Base-by-base conservation (phyloP, 2,797 vertebrate species). In the Centroberyx gerrardi region DNA sequence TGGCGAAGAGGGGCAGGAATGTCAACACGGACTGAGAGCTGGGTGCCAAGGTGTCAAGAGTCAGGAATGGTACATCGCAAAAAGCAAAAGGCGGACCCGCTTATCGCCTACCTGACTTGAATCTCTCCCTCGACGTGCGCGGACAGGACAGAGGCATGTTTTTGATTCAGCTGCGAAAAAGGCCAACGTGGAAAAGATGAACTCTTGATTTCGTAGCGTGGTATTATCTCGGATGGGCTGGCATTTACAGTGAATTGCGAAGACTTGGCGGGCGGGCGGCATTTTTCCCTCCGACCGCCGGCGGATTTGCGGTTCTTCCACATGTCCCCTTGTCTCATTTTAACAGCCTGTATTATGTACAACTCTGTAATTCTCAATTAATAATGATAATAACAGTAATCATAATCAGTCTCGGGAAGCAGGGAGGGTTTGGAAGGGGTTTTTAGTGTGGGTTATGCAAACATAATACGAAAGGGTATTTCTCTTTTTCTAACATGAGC, bases 311-410 rank as follows among this genome's bases (percentile, higher is more conserved):
- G 77, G 81, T 72, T 78, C 54, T 51, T 84, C 40, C 59, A 70
- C 80, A 71, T 13, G 17, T 79, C 76, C 22, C 67, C 53, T 54
- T 42, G 73, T 82, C 36, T 81, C 38, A 67, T 83, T 54, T 74
- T 75, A 61, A 72, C 58, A 80, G 56, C n/a, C 17, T 69, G 44
- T 36, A 51, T 22, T 72, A 72, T 40, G 56, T 73, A 56, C 46
- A 68, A 80, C 22, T 42, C 40, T 68, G 62, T 60, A 73, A 76
- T 67, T 71, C 22, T 68, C 52, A 63, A 86, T 83, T 82, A 85
- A 78, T 68, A 67, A 67, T 52, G 51, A 73, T 86, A 80, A 88
- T 85, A 70, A 61, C 15, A 56, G 55, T 62, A 80, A 88, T 87
- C 66, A 82, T 52, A 76, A 85, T 88, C 78, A 82, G 77, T 38